Evolutionary conservation across 2,888 invertebrate species (phyloP).

Genomic region (Ommatoiulus sabulosus): DNA sequence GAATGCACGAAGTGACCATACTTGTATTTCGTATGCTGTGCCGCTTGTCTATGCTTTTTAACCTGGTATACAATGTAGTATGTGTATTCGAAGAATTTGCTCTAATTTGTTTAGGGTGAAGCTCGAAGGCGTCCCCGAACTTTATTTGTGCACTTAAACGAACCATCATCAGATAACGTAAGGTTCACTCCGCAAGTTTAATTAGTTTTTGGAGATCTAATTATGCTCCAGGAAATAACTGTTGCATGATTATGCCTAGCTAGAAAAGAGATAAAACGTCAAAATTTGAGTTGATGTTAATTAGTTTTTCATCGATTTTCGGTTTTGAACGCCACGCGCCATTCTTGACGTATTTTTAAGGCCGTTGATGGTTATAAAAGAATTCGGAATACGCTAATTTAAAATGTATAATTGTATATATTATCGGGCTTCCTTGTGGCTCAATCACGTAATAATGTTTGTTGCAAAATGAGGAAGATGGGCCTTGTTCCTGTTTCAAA

Average conservation of each 20-base stretch:
- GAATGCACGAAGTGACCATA: too few relatives aligned
- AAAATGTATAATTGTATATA: slow-evolving; percentile 12
- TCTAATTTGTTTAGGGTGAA: background rate
- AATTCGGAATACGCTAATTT: background rate
- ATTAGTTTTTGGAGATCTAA: slow-evolving; percentile 23
- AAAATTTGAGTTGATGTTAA: slow-evolving; percentile 21
- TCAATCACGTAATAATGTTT: background rate
- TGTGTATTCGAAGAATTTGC: too few relatives aligned
- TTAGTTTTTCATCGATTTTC: slow-evolving; percentile 40
- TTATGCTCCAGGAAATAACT: background rate
- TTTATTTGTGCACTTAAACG: background rate
- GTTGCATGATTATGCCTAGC: background rate
- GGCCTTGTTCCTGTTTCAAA: background rate
- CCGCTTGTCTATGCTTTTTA: too few relatives aligned
- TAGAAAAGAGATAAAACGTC: slow-evolving; percentile 9
- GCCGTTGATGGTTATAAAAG: background rate
- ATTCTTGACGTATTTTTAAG: background rate
- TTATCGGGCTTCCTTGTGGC: background rate
- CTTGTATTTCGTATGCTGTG: too few relatives aligned
- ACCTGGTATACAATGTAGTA: too few relatives aligned
- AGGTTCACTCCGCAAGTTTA: background rate
- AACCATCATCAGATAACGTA: background rate
- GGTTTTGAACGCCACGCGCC: background rate
- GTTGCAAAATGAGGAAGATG: background rate
- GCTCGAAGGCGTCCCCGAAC: background rate